phyloP scores from a whole-genome alignment of 30 jellyfish, hydroid and myxozoan species.

The Chrysaora quinquecirrha region DNA sequence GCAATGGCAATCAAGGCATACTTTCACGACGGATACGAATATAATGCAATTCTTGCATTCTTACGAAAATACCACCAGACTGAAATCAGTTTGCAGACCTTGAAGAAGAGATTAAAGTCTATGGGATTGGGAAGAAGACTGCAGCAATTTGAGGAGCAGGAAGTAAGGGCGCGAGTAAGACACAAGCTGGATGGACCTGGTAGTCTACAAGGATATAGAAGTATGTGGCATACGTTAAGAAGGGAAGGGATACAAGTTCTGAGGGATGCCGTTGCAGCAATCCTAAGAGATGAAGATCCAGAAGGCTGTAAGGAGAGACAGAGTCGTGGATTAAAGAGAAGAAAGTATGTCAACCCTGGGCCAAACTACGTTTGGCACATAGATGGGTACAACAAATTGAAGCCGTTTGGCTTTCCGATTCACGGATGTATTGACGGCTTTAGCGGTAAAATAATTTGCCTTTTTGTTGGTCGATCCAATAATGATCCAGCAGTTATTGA shows the following conservation, averaged over 20 bases:
- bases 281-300: not conserved
- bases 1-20: not conserved
- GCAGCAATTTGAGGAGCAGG: not conserved
- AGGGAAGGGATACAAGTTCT: not conserved
- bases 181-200: not conserved
- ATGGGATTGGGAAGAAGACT: not conserved
- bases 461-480: slow-evolving; percentile 54
- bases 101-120: not conserved
- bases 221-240: not conserved
- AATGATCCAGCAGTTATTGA: slow-evolving; percentile 55
- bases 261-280: not conserved
- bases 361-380: not conserved
- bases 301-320: not conserved
- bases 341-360: not conserved
- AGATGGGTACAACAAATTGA: not conserved
- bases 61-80: not conserved
- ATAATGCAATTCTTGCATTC: not conserved
- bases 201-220: not conserved
- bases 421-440: slow-evolving; percentile 80
- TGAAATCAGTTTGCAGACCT: not conserved
- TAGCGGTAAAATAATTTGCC: slow-evolving; percentile 67
- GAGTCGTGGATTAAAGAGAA: not conserved
- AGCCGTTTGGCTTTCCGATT: slow-evolving; percentile 54
- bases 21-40: not conserved
- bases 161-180: not conserved